Evolutionary conservation across 2,797 vertebrate genomes (phyloP).

Genomic region (Ptychobarbus kaznakovi): DNA sequence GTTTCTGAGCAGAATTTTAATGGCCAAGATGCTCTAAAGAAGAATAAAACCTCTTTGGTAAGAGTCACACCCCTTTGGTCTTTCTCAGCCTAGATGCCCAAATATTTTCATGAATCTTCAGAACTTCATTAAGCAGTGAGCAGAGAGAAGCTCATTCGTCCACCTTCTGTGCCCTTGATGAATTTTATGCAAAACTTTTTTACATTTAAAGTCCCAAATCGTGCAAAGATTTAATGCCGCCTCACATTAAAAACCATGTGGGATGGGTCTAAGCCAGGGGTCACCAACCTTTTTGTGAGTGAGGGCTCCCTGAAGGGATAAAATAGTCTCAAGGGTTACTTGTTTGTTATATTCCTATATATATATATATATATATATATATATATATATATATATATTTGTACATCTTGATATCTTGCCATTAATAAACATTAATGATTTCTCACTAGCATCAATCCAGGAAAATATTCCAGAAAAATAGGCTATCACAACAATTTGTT

Average conservation of each 20-base stretch:
- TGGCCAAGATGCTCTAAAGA: neutral
- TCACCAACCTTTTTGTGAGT: too few species aligned
- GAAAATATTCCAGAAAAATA: too few species aligned
- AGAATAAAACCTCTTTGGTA: slow-evolving; percentile 4
- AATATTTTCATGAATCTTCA: slow-evolving; percentile 20
- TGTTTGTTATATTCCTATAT: too few species aligned
- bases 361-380: too few species aligned
- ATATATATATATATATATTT: too few species aligned
- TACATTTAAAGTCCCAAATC: slow-evolving; percentile 29
- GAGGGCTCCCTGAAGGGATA: too few species aligned
- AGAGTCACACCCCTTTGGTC: slow-evolving; percentile 19
- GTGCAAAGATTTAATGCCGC: slow-evolving; percentile 18
- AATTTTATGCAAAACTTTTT: slow-evolving; percentile 39
- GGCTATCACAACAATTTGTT: too few species aligned
- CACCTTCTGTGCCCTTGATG: slow-evolving; percentile 11
- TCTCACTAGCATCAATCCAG: too few species aligned
- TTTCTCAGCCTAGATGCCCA: slow-evolving; percentile 3
- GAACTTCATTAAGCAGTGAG: slow-evolving; percentile 6
- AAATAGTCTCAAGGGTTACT: too few species aligned
- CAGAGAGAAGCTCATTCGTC: slow-evolving; percentile 12
- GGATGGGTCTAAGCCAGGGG: neutral
- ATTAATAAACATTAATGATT: too few species aligned
- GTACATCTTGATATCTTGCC: too few species aligned
- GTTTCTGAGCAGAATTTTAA: slow-evolving; percentile 19
- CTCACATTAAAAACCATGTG: neutral